Conservation (phyloP, 1,140 invertebrate species). For the Apis dorsata region DNA sequence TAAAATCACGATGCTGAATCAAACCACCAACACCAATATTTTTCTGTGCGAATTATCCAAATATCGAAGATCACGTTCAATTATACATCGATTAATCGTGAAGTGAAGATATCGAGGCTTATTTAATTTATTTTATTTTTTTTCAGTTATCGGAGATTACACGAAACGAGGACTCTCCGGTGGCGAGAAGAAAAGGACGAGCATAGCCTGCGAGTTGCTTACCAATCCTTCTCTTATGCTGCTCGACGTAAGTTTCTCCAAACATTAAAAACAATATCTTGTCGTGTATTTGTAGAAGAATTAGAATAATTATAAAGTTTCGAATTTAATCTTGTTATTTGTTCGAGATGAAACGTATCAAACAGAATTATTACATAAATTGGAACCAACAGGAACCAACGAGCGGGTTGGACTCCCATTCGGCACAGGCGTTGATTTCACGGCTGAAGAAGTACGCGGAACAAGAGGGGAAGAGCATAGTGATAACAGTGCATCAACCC, state of each 20-base stretch:
- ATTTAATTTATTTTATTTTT: not conserved
- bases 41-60: too few species aligned
- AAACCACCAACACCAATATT: too few species aligned
- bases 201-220: constrained; percentile 92
- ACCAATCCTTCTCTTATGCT: constrained; percentile 92
- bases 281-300: too few species aligned
- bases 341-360: too few species aligned
- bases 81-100: too few species aligned
- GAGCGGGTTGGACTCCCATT: constrained; percentile 91
- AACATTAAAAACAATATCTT: not conserved
- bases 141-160: constrained; percentile 88
- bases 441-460: constrained; percentile 88
- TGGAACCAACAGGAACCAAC: constrained; percentile 89
- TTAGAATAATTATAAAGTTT: too few species aligned
- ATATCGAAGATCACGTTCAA: too few species aligned
- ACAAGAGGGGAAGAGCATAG: constrained; percentile 89
- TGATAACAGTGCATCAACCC: constrained; percentile 92
- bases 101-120: too few species aligned
- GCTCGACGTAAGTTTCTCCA: constrained; percentile 86
- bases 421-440: constrained; percentile 88
- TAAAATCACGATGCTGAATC: too few species aligned
- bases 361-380: not conserved
- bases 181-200: constrained; percentile 92
- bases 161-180: constrained; percentile 90
- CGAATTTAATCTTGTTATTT: too few species aligned